A percentile compares a stretch with the other conserved stretches of the same genome.
Evolutionary conservation across 2,888 invertebrate genomes (phyloP).

Genomic region (Aplocera efformata): DNA sequence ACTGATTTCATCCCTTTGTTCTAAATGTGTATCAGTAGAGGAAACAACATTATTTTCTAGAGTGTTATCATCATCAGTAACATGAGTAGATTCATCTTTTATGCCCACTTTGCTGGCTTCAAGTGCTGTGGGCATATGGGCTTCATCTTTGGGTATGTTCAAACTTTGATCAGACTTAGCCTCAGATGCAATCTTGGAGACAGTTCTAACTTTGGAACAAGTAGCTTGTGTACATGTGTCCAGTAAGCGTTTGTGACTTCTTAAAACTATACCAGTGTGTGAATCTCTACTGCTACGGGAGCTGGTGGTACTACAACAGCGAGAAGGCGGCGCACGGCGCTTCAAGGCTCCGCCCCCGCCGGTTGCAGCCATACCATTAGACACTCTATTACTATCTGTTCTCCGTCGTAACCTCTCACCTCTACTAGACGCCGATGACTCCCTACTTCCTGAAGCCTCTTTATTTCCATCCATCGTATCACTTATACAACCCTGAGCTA

Average conservation of each 20-base stretch:
- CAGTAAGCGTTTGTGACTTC: conserved; percentile 81
- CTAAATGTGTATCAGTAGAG: conserved; percentile 42
- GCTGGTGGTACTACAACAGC: conserved; percentile 73
- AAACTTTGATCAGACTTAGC: conserved; percentile 52
- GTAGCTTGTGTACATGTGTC: conserved; percentile 52
- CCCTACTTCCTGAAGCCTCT: conserved; percentile 63
- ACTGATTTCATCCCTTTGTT: conserved; percentile 51
- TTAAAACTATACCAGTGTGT: conserved; percentile 79
- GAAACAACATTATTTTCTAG: conserved; percentile 37
- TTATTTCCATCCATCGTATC: conserved; percentile 80
- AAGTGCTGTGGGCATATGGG: conserved; percentile 45
- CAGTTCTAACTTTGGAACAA: conserved; percentile 53
- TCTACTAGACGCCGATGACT: conserved; percentile 67
- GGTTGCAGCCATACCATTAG: conserved; percentile 52
- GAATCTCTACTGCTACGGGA: conserved; percentile 72
- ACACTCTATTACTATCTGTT: conserved; percentile 53
- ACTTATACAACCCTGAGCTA: conserved; percentile 89
- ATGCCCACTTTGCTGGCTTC: conserved; percentile 45
- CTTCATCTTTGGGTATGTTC: conserved; percentile 53
- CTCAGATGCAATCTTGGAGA: conserved; percentile 48
- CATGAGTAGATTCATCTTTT: conserved; percentile 45
- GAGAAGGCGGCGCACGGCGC: conserved; percentile 53
- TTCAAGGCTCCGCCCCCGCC: conserved; percentile 49
- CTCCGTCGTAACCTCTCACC: conserved; percentile 59
- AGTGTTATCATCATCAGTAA: conserved; percentile 39